phyloP scores from a whole-genome alignment of 35 echinoderm and acorn worm species.

The Stichopus chloronotus region DNA sequence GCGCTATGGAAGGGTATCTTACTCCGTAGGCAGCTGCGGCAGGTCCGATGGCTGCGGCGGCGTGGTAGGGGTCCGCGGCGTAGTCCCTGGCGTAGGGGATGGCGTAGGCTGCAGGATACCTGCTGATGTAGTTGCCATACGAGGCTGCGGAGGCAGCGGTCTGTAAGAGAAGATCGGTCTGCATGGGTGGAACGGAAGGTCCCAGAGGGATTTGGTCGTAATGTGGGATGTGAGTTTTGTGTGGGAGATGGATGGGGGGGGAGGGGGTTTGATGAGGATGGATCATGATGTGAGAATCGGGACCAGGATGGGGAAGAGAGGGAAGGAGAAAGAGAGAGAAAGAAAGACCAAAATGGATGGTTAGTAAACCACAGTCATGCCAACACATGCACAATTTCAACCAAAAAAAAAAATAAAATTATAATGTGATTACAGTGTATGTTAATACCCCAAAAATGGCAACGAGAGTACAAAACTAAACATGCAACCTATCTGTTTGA shows the following conservation, averaged over 20 bases:
- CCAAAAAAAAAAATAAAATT: constrained; percentile 47
- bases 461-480: background rate
- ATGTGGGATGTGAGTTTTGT: background rate
- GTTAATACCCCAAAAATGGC: constrained; percentile 4
- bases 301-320: constrained; percentile 41
- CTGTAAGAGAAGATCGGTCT: constrained; percentile 99
- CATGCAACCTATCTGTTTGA: background rate
- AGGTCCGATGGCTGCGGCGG: constrained; percentile 80
- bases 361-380: constrained; percentile 76
- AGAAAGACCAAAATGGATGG: constrained; percentile 64
- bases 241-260: constrained; percentile 18
- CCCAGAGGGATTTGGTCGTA: background rate
- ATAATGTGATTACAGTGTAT: background rate
- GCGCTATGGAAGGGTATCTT: constrained; percentile 96
- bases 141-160: constrained; percentile 81
- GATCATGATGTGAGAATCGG: constrained; percentile 46
- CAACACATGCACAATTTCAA: constrained; percentile 78
- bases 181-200: constrained; percentile 19
- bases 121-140: constrained; percentile 94
- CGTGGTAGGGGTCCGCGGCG: constrained; percentile 91
- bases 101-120: constrained; percentile 93
- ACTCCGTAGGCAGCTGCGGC: constrained; percentile 94
- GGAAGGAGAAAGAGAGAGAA: constrained; percentile 67
- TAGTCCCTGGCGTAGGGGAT: constrained; percentile 96
- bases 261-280: constrained; percentile 6